phyloP scores from a whole-genome alignment of 2,113 vertebrate species.

The Glaucidium brasilianum region DNA sequence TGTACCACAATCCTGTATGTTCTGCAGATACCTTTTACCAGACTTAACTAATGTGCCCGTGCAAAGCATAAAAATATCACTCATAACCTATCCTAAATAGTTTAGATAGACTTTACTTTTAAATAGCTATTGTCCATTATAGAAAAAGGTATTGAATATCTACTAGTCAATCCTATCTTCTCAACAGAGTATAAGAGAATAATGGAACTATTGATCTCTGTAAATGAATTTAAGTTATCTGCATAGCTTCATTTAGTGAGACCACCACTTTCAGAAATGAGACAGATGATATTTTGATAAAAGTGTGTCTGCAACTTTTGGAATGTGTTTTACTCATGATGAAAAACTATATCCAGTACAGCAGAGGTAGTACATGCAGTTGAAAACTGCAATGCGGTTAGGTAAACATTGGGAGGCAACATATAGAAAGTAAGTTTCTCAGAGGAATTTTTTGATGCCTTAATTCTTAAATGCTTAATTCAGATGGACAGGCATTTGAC shows the following conservation, averaged over 20 bases:
- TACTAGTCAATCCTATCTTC: background rate
- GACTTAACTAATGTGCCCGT: background rate
- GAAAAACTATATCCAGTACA: background rate
- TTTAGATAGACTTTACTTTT: background rate
- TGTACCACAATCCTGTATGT: background rate
- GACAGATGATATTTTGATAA: background rate
- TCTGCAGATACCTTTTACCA: background rate
- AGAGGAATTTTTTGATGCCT: background rate
- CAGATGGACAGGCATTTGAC: background rate
- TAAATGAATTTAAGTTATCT: background rate
- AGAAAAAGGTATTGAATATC: background rate
- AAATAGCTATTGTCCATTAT: background rate
- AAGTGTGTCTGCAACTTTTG: background rate
- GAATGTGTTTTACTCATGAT: background rate
- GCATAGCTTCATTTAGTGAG: background rate
- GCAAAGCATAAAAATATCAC: background rate
- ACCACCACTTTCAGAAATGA: background rate
- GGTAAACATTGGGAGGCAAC: background rate
- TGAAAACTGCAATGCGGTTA: background rate
- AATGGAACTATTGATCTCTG: background rate
- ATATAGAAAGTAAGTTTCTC: background rate
- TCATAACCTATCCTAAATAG: background rate
- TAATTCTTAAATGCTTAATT: background rate
- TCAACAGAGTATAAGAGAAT: background rate
- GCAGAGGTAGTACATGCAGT: background rate